Evolutionary conservation across 35 echinoderm and acorn worm species (phyloP), one percentile per base, ranked within the genome.

Genomic region (Apostichopus japonicus): DNA sequence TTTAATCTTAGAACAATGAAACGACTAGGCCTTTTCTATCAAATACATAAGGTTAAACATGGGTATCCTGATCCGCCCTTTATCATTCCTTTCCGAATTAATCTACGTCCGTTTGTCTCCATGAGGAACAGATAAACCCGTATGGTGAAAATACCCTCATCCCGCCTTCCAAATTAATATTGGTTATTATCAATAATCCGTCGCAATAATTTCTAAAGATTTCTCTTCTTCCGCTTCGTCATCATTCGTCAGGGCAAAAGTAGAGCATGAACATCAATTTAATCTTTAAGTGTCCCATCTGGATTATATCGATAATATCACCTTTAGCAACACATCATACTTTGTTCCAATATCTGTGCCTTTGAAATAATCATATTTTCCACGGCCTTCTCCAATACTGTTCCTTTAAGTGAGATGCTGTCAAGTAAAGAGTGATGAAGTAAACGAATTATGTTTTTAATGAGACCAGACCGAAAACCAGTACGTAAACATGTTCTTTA

Each of bases 181-280:
- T n/a, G n/a, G n/a, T n/a, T n/a, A n/a, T n/a, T n/a, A n/a, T n/a
- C n/a, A n/a, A n/a, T n/a, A n/a, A n/a, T n/a, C n/a, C n/a, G n/a
- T n/a, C n/a, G n/a, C n/a, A n/a, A n/a, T n/a, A n/a, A n/a, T n/a
- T n/a, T n/a, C n/a, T n/a, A n/a, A n/a, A n/a, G n/a, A n/a, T n/a
- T n/a, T n/a, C n/a, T n/a, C n/a, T n/a, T n/a, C n/a, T n/a, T n/a
- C n/a, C n/a, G n/a, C n/a, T n/a, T n/a, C n/a, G n/a, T n/a, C n/a
- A n/a, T n/a, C n/a, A n/a, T n/a, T n/a, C n/a, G n/a, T n/a, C 23
- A 67, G 52, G 73, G 55, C 33, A 79, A 52, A 9, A 92, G 10
- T 9, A 92, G 77, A 67, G 56, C 17, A 92, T 92, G 90, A 23
- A 77, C 90, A 58, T 92, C 90, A 8, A 51, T 80, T 65, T 92